These are phyloP conservation scores for Orthosia gothica DNA, from an alignment of 2,888 invertebrate genomes.

Conservation along the genomic window DNA sequence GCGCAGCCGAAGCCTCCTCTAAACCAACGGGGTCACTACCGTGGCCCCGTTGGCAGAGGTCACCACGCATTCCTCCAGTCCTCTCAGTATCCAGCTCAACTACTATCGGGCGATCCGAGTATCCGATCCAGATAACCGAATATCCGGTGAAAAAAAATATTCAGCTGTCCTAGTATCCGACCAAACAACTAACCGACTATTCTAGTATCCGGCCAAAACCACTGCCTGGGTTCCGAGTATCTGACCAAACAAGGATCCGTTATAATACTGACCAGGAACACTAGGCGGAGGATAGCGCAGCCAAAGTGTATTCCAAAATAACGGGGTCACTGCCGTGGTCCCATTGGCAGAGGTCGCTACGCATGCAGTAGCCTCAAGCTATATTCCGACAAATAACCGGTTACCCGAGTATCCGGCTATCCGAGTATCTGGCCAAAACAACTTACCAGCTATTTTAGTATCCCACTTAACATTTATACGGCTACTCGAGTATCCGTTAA, in stretches of 20 bases:
- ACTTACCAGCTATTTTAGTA: no score
- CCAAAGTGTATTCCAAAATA: conserved; percentile 96
- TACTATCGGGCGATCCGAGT: no score
- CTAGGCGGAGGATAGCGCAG: conserved; percentile 86
- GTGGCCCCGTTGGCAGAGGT: conserved; percentile 99
- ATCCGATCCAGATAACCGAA: no score
- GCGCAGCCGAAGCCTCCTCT: conserved; percentile 95
- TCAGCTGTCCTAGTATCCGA: not conserved
- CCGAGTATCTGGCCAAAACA: no score
- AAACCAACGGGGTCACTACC: conserved; percentile 98
- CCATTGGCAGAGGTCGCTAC: conserved; percentile 98
- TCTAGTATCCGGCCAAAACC: no score
- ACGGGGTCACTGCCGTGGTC: conserved; percentile 99
- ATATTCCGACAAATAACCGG: conserved; percentile 72
- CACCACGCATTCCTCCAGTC: conserved; percentile 94
- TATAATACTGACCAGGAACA: conserved; percentile 77
- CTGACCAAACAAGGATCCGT: not conserved
- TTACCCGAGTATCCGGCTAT: no score
- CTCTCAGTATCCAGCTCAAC: no score
- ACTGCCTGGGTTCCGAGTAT: no score
- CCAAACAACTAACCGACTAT: no score
- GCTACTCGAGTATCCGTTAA: no score
- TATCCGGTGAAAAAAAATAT: not conserved
- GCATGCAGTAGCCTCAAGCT: conserved; percentile 98
- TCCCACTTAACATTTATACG: no score